phyloP scores from a whole-genome alignment of 2,113 vertebrate species.

The Petrocephalus microphthalmus region DNA sequence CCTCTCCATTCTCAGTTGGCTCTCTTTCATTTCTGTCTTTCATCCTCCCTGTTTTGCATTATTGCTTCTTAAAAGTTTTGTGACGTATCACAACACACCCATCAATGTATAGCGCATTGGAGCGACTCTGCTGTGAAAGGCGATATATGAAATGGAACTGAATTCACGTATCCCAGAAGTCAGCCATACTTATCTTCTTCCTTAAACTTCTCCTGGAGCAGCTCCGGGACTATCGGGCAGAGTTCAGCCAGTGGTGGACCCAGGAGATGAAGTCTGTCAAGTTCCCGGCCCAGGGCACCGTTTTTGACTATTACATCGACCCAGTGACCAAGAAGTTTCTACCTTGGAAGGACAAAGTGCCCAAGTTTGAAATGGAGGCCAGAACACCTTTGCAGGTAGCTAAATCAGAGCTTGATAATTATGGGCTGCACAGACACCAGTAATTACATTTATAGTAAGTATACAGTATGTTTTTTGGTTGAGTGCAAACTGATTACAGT shows the following conservation, averaged over 20 bases:
- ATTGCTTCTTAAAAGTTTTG: too few species aligned
- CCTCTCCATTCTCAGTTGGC: too few species aligned
- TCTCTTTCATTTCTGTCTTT: too few species aligned
- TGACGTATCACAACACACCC: too few species aligned
- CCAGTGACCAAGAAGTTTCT: constrained; percentile 52
- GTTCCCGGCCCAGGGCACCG: constrained; percentile 62
- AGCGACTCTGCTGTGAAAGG: too few species aligned
- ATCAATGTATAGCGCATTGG: too few species aligned
- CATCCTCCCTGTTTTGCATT: too few species aligned
- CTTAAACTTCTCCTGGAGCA: constrained; percentile 24
- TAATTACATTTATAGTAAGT: too few species aligned
- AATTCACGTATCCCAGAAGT: background rate
- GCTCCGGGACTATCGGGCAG: constrained; percentile 61
- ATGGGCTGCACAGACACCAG: too few species aligned
- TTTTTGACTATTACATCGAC: constrained; percentile 69
- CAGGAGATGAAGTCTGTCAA: constrained; percentile 63
- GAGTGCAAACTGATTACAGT: background rate
- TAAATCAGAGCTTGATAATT: background rate
- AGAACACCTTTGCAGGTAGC: constrained; percentile 60
- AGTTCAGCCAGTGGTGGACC: constrained; percentile 72
- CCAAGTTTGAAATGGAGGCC: constrained; percentile 51
- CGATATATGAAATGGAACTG: background rate
- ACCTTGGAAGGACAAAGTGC: constrained; percentile 62
- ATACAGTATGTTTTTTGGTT: background rate
- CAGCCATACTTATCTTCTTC: background rate